Base-by-base conservation (phyloP, 2,113 vertebrate species). In the Nannobrachium achirus region DNA sequence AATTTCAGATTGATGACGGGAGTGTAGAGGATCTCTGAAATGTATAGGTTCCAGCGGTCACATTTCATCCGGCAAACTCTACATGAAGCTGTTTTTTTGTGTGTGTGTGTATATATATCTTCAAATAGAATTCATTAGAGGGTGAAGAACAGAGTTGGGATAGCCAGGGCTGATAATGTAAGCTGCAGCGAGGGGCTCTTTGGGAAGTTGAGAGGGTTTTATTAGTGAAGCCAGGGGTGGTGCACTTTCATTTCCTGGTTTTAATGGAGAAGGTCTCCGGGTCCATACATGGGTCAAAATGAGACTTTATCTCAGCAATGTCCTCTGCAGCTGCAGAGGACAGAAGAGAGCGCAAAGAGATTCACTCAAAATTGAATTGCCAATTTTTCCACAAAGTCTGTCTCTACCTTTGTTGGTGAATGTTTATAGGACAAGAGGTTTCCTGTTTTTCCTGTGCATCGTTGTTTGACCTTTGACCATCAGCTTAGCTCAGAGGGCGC, bases 251-350 rank as follows among this genome's bases (percentile, higher is more conserved):
- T 88, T 89, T 90, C 85, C 85, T 88, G 80, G 66, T 79, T 87
- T 81, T 84, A 86, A 87, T 86, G 83, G 85, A 92, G 84, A 81
- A 81, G 91, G 89, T 90, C 90, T 94, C 88, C 84, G 13, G 65
- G 91, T 92, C 86, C 85, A 63, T 52, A 61, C 71, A 86, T 78
- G 86, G 90, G 87, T 79, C 87, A 93, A 78, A 92, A 93, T 91
- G 84, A 90, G 89, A 91, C 92, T 91, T 88, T 83, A 90, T 91
- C 91, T 80, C 84, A 91, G 83, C 91, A 89, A 89, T 92, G 46
- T 45, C 57, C 64, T 63, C 89, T 85, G 82, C 84, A 88, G 81
- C 83, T 64, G 91, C 89, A 85, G 79, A 84, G 85, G 91, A 89
- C 85, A 81, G 87, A 89, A 88, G 87, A 88, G 89, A 89, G 67